These are phyloP conservation scores for Eupithecia abbreviata DNA, from an alignment of 2,888 invertebrate genomes.

Conservation along the genomic window DNA sequence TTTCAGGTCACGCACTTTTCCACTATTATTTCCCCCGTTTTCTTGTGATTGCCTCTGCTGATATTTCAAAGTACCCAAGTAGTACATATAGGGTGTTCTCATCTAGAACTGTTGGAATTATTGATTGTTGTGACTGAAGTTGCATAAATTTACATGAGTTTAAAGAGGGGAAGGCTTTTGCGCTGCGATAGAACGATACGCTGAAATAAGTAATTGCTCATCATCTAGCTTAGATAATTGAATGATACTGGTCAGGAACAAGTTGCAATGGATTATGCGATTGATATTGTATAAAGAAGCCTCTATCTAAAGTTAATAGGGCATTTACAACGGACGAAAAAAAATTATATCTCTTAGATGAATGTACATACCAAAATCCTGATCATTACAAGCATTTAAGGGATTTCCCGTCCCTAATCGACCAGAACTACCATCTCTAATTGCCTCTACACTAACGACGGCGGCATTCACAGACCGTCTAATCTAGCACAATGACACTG, in stretches of 20 bases:
- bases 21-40: neutral
- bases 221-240: neutral
- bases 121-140: neutral
- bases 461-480: constrained; percentile 23
- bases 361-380: neutral
- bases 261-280: neutral
- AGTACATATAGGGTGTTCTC: neutral
- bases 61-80: neutral
- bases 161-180: neutral
- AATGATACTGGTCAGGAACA: neutral
- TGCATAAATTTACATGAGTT: constrained; percentile 3
- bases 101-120: neutral
- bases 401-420: neutral
- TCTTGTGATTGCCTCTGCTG: neutral
- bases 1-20: neutral
- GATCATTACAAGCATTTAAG: neutral
- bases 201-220: neutral
- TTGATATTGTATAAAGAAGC: neutral
- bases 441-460: constrained; percentile 23
- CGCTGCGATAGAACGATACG: neutral
- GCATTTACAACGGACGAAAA: neutral
- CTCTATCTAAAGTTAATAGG: neutral
- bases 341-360: neutral
- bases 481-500: constrained; percentile 25
- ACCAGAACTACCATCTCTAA: constrained; percentile 6